Evolutionary conservation across 2,888 invertebrate species (phyloP).

Genomic region (Cetonia aurata): DNA sequence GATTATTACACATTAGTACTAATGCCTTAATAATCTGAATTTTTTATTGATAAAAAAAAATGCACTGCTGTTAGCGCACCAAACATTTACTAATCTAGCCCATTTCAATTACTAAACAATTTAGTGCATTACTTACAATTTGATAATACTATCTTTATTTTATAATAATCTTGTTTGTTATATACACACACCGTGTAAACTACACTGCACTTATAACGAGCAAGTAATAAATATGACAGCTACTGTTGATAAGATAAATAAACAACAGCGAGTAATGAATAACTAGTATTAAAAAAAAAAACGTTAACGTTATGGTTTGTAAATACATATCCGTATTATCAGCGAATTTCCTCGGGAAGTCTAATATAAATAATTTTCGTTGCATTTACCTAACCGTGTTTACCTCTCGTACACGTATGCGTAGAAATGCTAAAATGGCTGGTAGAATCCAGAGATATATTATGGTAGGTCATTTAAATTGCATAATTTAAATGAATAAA

Average conservation of each 20-base stretch:
- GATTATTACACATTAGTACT: too few species aligned
- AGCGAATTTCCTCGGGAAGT: not conserved
- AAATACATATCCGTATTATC: slow-evolving; percentile 10
- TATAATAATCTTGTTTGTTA: too few species aligned
- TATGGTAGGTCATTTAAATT: slow-evolving; percentile 19
- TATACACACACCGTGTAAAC: not conserved
- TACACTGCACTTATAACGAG: not conserved
- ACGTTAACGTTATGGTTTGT: slow-evolving; percentile 12
- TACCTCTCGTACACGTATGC: not conserved
- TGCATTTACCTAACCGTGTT: not conserved
- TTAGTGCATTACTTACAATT: too few species aligned
- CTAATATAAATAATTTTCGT: slow-evolving; percentile 4
- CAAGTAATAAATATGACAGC: not conserved
- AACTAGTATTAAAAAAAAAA: not conserved
- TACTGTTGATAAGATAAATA: slow-evolving; percentile 21
- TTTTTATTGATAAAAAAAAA: too few species aligned
- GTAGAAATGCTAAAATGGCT: slow-evolving; percentile 32
- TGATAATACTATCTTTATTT: too few species aligned
- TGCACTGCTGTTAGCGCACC: too few species aligned
- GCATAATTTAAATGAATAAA: not conserved
- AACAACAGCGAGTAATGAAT: slow-evolving; percentile 20
- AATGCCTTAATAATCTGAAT: too few species aligned
- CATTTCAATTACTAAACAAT: too few species aligned
- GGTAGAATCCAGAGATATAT: slow-evolving; percentile 4
- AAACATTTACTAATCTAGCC: too few species aligned